Conservation (phyloP, 1,140 invertebrate species). For the Chironomus tepperi region DNA sequence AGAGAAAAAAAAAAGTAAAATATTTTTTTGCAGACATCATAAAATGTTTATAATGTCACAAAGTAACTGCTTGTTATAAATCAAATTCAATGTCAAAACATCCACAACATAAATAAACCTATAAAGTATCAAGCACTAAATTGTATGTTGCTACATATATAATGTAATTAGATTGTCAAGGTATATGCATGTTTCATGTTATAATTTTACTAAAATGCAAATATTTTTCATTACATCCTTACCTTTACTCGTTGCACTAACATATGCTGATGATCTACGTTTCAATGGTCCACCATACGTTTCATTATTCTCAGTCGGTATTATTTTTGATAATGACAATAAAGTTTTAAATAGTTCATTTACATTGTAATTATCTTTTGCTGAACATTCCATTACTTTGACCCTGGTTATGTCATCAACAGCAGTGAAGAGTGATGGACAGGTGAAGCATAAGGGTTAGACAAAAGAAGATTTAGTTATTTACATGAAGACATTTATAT, state of each 20-base stretch:
- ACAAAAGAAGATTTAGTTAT: neutral
- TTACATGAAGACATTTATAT: neutral
- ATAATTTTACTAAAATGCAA: slow-evolving; percentile 20
- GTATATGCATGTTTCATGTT: too few species aligned
- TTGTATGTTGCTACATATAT: neutral
- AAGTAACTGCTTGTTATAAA: neutral
- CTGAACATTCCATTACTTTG: slow-evolving; percentile 72
- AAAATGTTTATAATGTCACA: too few species aligned
- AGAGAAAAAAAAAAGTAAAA: too few species aligned
- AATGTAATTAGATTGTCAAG: too few species aligned
- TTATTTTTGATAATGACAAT: slow-evolving; percentile 57
- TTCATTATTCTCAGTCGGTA: slow-evolving; percentile 46
- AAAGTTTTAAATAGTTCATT: slow-evolving; percentile 66
- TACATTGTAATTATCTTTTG: slow-evolving; percentile 68
- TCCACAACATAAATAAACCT: neutral
- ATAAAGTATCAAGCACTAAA: too few species aligned
- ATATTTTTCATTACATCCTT: slow-evolving; percentile 33
- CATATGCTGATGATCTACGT: slow-evolving; percentile 64
- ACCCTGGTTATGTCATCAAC: slow-evolving; percentile 42
- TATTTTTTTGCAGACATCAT: too few species aligned
- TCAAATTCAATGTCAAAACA: neutral
- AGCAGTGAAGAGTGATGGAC: too few species aligned
- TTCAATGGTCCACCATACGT: slow-evolving; percentile 52
- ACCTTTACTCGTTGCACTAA: slow-evolving; percentile 49
- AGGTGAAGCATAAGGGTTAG: neutral